phyloP scores from a whole-genome alignment of 2,888 invertebrate species.

The Stramonita haemastoma region DNA sequence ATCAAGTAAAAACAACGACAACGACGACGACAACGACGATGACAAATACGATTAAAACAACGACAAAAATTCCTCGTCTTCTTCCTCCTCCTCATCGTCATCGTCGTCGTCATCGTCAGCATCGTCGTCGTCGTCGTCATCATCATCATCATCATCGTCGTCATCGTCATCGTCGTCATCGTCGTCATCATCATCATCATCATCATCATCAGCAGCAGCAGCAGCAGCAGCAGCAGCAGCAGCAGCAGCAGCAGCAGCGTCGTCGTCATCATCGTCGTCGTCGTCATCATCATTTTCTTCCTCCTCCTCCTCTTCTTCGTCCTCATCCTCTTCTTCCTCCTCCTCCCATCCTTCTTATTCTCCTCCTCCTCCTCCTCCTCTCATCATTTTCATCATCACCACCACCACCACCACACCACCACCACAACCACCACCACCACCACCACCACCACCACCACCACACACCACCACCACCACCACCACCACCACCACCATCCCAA shows the following conservation, averaged over 20 bases:
- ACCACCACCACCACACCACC: not conserved
- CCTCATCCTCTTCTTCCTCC: not conserved
- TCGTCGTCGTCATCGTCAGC: not conserved
- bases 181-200: constrained; percentile 28
- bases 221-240: constrained; percentile 13
- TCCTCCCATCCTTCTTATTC: not conserved
- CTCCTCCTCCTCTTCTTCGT: not conserved
- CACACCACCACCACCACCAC: not conserved
- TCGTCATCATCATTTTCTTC: not conserved
- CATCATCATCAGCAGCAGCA: constrained; percentile 26
- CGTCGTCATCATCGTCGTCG: not conserved
- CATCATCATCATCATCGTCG: constrained; percentile 27
- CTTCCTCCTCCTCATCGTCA: not conserved
- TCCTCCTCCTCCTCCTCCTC: too few relatives aligned
- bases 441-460: not conserved
- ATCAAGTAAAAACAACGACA: too few relatives aligned
- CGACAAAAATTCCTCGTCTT: not conserved
- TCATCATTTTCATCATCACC: not conserved
- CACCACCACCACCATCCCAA: not conserved
- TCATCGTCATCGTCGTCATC: not conserved
- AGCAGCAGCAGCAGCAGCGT: constrained; percentile 8
- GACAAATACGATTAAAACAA: too few relatives aligned
- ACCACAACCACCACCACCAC: not conserved
- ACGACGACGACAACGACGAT: too few relatives aligned
- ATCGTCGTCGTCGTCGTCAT: constrained; percentile 11